phyloP scores from a whole-genome alignment of 2,113 vertebrate species.

The Piaya cayana region DNA sequence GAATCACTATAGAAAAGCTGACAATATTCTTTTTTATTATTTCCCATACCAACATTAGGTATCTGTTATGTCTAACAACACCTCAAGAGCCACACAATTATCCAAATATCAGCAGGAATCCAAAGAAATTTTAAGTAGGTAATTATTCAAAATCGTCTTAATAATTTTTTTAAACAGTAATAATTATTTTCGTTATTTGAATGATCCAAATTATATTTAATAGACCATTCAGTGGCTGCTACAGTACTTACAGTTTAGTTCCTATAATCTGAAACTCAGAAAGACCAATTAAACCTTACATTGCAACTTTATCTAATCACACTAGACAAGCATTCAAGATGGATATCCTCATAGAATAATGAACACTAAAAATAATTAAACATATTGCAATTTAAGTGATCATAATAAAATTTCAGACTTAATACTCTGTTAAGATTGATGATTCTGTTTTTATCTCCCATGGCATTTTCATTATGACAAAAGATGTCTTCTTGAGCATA shows the following conservation, averaged over 20 bases:
- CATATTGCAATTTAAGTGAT: constrained; percentile 11
- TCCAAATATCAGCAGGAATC: background rate
- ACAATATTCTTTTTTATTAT: background rate
- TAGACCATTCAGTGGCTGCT: background rate
- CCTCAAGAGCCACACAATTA: background rate
- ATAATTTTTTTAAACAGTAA: background rate
- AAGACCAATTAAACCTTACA: constrained; percentile 2
- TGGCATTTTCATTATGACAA: background rate
- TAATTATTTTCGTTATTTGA: background rate
- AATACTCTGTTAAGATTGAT: background rate
- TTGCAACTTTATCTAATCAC: background rate
- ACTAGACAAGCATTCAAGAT: background rate
- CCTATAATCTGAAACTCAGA: background rate
- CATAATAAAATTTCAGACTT: constrained; percentile 12
- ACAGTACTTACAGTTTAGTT: background rate
- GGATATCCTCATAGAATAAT: background rate
- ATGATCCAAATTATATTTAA: constrained; percentile 2
- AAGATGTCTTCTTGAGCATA: background rate
- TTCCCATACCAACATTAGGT: background rate
- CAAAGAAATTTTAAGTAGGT: background rate
- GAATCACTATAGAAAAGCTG: background rate
- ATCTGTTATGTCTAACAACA: background rate
- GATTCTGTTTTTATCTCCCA: background rate
- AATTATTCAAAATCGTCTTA: background rate
- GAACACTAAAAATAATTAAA: constrained; percentile 22